phyloP scores from a whole-genome alignment of 2,113 vertebrate species.

The Corythornis madagascariensis region DNA sequence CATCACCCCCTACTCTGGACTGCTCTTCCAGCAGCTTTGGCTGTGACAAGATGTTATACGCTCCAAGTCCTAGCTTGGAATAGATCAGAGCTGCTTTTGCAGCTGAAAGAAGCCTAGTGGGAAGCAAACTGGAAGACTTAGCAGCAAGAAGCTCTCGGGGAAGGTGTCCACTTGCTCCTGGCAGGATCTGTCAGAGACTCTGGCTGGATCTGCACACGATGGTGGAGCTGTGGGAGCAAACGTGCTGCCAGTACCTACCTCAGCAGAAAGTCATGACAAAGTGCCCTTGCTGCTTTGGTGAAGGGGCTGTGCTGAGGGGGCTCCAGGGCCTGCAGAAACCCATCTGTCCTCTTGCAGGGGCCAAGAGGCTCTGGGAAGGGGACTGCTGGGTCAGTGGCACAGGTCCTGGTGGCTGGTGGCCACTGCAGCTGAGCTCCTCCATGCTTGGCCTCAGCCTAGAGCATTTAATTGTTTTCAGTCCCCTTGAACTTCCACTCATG shows the following conservation, averaged over 20 bases:
- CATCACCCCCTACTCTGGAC: background rate
- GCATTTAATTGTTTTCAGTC: background rate
- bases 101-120: background rate
- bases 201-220: background rate
- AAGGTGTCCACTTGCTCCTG: background rate
- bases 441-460: background rate
- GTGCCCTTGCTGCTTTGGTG: background rate
- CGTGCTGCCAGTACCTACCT: background rate
- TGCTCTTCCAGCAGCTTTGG: background rate
- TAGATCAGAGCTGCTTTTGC: background rate
- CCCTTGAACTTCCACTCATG: background rate
- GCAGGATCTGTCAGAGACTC: background rate
- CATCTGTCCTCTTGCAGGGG: background rate
- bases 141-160: accelerated
- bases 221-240: background rate
- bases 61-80: background rate
- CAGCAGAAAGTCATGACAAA: too few relatives aligned
- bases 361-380: accelerated
- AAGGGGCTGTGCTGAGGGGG: background rate
- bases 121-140: background rate
- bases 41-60: background rate
- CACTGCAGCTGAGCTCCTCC: background rate
- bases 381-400: background rate
- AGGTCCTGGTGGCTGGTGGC: background rate
- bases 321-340: background rate